Base-by-base conservation (phyloP, 2,888 invertebrate genomes). In the Eristalinus aeneus region DNA sequence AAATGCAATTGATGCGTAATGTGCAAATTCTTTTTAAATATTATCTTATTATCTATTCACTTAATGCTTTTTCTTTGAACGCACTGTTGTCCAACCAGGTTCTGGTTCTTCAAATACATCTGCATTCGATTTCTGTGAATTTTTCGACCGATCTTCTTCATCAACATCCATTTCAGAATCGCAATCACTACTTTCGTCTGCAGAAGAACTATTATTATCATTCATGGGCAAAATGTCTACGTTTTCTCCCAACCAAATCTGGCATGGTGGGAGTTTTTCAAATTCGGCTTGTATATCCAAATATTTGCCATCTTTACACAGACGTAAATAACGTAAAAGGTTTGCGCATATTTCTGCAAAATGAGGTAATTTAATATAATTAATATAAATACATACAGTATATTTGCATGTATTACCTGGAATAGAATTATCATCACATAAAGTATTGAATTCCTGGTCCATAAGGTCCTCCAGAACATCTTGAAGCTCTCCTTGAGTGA, bases 391-490 rank as follows among this genome's bases (percentile, higher is more conserved):
- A 16, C 11, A 11, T 22, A 1, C 11, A 56, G 2, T 39, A 39
- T 27, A 5, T 27, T 27, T 8, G 8, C 32, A 53, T 72, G 2
- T 20, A 64, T 20, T 90, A 95, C 95, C 95, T 92, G 93, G 94
- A 31, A 95, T 94, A 12, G 96, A 96, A 88, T 94, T 93, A 89
- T 96, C 96, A 92, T 96, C 95, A 90, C 96, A 96, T 5, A 95
- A 93, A 32, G 96, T 96, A 81, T 95, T 94, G 91, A 96, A 96
- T 89, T 96, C 95, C 89, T 96, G 94, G 91, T 96, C 96, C 94
- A 96, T 94, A 32, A 96, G 92, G 88, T 96, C 96, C 89, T 95
- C 95, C 27, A 96, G 90, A 0, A 94, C 93, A 89, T 95, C 95
- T 56, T 94, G 93, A 4, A 96, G 93, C 87, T 95, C 94, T 72